A percentile compares a stretch with the other conserved stretches of the same genome.
Evolutionary conservation across 2,888 invertebrate genomes (phyloP).

Genomic region (Sisyra nigra): DNA sequence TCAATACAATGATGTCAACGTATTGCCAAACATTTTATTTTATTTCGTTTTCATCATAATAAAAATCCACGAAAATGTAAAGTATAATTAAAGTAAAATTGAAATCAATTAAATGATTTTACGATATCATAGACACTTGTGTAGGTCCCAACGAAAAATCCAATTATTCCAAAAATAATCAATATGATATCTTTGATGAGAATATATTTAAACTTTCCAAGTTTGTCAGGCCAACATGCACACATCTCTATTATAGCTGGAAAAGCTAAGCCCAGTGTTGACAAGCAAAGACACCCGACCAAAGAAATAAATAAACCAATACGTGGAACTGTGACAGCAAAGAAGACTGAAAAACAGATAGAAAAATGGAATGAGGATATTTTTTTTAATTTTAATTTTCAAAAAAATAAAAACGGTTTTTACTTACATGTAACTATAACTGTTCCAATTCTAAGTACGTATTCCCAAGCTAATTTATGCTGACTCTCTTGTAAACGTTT

Average conservation of each 20-base stretch:
- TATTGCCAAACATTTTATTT: no score
- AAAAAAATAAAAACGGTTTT: neutral
- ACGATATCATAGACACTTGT: constrained; percentile 35
- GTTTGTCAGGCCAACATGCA: constrained; percentile 45
- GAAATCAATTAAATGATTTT: constrained; percentile 18
- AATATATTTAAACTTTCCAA: constrained; percentile 29
- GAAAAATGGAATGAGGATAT: neutral
- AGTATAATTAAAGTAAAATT: no score
- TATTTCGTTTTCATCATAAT: no score
- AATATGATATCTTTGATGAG: constrained; percentile 32
- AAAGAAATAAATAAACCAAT: constrained; percentile 59
- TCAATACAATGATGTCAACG: no score
- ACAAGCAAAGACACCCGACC: constrained; percentile 57
- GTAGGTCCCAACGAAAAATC: constrained; percentile 39
- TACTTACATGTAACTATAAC: constrained; percentile 28
- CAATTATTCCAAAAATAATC: constrained; percentile 33
- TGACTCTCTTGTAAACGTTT: constrained; percentile 21
- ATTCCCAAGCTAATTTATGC: constrained; percentile 21
- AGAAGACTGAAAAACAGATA: constrained; percentile 41
- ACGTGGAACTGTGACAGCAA: constrained; percentile 53
- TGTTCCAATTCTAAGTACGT: constrained; percentile 22
- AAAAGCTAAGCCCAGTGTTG: constrained; percentile 55
- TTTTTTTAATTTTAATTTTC: neutral
- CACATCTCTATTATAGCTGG: constrained; percentile 61
- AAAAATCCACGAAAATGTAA: no score